Base-by-base conservation (phyloP, 2,888 invertebrate species). In the Lasioglossum zephyrum region DNA sequence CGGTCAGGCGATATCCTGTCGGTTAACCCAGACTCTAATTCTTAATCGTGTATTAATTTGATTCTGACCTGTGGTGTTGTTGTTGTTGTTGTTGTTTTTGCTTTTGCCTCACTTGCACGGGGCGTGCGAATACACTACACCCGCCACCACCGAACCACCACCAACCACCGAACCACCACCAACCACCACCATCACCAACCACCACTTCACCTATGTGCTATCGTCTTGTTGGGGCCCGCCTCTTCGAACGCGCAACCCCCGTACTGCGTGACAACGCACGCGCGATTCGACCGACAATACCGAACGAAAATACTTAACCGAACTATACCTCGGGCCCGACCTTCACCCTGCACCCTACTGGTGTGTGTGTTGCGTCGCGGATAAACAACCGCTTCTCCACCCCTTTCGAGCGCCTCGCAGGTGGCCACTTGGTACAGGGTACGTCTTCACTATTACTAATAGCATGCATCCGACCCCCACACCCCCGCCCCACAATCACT, bases 361-460 rank as follows among this genome's bases (percentile, higher is more conserved):
- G 69, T 36, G 69, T 36, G 36, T 39, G 69, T 66, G 85, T 85
- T 89, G 87, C 87, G 87, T 86, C 90, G 86, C 90, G 90, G 90
- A 90, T 87, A 88, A 79, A 89, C 78, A 93, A 92, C 91, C 93
- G 92, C 93, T 93, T 92, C 93, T 92, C 85, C 90, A 92, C 92
- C 92, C 92, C 91, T 94, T 94, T 93, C 92, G 93, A 93, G 91
- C 90, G 92, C 89, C 94, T 95, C 95, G 94, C 97, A 98, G 98
- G 98, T 98, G 97, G 98, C 98, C 96, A 97, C 97, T 96, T 98
- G 98, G 98, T 98, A 97, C 97, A 97, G 98, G 98, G 98, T 98
- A 98, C 96, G 98, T 97, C 96, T 94, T 94, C 94, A 94, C 94
- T 94, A 87, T 93, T 93, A 95, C 95, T 95, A 94, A 95, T 95